Evolutionary conservation across 2,888 invertebrate genomes (phyloP), one percentile per base, ranked within the genome.

Genomic region (Hydrotaea diabolus): DNA sequence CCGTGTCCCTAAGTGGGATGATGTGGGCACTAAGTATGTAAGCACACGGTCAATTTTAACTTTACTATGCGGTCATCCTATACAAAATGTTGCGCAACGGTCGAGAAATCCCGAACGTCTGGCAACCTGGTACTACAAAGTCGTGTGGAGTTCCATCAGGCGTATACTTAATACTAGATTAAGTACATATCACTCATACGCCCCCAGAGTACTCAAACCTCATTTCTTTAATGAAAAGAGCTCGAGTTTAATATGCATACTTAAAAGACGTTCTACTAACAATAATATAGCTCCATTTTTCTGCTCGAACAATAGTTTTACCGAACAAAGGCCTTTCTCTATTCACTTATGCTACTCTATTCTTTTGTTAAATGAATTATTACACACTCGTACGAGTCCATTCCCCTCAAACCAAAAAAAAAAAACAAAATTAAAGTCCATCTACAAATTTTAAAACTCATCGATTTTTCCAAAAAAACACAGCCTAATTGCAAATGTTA

Each of bases 401-500:
- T 59, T 26, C 15, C 3, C 39, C 23, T 0, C 2, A 5, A 11
- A 59, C 26, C 59, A 2, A 57, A 2, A 53, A 9, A 53, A 17
- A 53, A 53, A n/a, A 53, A 36, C 21, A 5, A 66, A 11, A 7
- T 17, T 23, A 11, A 64, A 39, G 39, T 66, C 66, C 39, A 19
- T 36, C 43, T 11, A 19, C 43, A 39, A n/a, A 39, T 39, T 4
- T 13, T 39, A 7, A 66, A 43, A 66, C 21, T 36, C 21, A 69
- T 69, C 31, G 69, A 69, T 69, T 69, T 69, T 46, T 69, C 46
- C 19, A 13, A 19, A 23, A 43, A 13, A 69, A 23, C 0, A 39
- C 66, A 46, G 69, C 69, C 69, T 69, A 69, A 46, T 69, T 43
- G 69, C 69, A 69, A 69, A 46, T 69, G 21, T 46, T 69, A 15